Percentiles rank a stretch among this genome's conserved stretches.
These are phyloP conservation scores for Porites cylindrica DNA, from an alignment of 92 coral and sea anemone genomes.

Conservation along the genomic window DNA sequence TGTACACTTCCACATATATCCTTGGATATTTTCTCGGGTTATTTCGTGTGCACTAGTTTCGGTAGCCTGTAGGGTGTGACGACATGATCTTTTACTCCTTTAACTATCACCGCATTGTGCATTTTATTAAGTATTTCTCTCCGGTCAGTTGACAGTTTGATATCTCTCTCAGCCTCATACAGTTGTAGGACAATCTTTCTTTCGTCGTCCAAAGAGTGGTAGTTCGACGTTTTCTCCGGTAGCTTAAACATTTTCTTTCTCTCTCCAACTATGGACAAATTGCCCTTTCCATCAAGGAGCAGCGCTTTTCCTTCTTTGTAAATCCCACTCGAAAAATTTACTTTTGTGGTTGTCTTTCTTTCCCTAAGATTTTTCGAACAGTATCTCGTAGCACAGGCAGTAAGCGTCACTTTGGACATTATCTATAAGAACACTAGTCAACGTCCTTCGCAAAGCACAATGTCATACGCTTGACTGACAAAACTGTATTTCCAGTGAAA, in stretches of 20 bases:
- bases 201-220: background rate
- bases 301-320: background rate
- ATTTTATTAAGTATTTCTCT: background rate
- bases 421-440: too few species aligned
- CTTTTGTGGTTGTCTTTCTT: background rate
- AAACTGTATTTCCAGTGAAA: too few species aligned
- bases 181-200: constrained; percentile 6
- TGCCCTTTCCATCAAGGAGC: background rate
- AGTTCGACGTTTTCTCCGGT: background rate
- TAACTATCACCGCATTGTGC: background rate
- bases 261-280: constrained; percentile 11
- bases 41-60: background rate
- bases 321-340: background rate
- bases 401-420: too few species aligned
- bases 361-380: too few species aligned
- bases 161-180: constrained; percentile 2
- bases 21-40: background rate
- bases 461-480: too few species aligned
- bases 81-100: background rate
- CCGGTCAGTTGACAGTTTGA: background rate
- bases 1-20: background rate
- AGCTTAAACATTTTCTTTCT: background rate
- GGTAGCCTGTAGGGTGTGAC: background rate
- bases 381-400: too few species aligned
- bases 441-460: too few species aligned